Evolutionary conservation across 2,113 vertebrate species (phyloP).

Genomic region (Bucco capensis): DNA sequence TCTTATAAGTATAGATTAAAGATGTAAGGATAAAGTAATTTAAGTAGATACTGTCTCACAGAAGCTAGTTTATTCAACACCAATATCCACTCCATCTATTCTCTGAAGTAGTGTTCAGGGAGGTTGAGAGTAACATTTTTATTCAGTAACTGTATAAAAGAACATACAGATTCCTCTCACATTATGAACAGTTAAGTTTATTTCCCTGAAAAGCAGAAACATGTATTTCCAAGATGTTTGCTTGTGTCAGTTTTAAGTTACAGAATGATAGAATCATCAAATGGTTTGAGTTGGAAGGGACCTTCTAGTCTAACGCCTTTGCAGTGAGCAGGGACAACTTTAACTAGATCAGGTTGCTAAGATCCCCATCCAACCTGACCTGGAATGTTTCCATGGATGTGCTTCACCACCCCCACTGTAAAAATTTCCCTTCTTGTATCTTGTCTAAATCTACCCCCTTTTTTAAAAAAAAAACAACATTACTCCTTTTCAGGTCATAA

Average conservation of each 20-base stretch:
- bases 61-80: not conserved
- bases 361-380: not conserved
- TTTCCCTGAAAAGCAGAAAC: not conserved
- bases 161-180: not conserved
- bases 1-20: not conserved
- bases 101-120: not conserved
- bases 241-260: too few species aligned
- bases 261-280: too few species aligned
- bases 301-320: too few species aligned
- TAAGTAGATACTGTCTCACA: not conserved
- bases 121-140: not conserved
- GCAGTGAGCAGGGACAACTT: too few species aligned
- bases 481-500: not conserved
- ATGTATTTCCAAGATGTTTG: accelerated
- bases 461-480: not conserved
- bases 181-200: too few species aligned
- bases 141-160: not conserved
- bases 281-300: too few species aligned
- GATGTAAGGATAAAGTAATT: not conserved
- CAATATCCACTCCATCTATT: not conserved
- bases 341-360: not conserved
- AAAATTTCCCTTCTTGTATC: not conserved
- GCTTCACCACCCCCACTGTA: not conserved
- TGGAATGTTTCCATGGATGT: not conserved
- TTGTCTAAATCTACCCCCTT: not conserved